Evolutionary conservation across 2,113 vertebrate genomes (phyloP).

Genomic region (Corythaixoides concolor): DNA sequence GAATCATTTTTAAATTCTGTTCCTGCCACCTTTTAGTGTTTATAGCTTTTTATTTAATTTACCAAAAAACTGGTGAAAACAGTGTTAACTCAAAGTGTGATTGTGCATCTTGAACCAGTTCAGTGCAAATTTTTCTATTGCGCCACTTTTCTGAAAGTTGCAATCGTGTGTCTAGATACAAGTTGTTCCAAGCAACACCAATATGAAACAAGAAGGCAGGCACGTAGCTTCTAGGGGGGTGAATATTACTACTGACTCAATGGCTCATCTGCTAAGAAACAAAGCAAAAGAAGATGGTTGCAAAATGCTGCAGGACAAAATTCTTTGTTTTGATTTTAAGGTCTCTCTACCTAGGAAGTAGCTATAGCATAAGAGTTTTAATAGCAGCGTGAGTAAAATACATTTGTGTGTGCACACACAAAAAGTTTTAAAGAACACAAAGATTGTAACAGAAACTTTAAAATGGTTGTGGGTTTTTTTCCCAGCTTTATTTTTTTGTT

Average conservation of each 20-base stretch:
- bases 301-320: neutral
- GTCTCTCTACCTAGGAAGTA: neutral
- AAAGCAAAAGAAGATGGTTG: neutral
- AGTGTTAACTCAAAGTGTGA: neutral
- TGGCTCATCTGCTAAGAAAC: neutral
- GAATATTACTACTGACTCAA: neutral
- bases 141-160: neutral
- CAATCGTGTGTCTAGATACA: neutral
- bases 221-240: neutral
- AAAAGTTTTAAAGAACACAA: neutral
- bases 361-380: neutral
- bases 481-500: neutral
- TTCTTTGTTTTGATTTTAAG: neutral
- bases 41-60: neutral
- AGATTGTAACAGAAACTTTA: neutral
- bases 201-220: neutral
- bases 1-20: neutral
- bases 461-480: neutral
- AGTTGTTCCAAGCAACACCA: neutral
- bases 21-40: neutral
- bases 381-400: neutral
- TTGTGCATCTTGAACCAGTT: neutral
- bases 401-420: neutral
- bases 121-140: neutral
- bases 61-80: neutral